Evolutionary conservation across 2,888 invertebrate genomes (phyloP).

Genomic region (Drosophila algonquin): DNA sequence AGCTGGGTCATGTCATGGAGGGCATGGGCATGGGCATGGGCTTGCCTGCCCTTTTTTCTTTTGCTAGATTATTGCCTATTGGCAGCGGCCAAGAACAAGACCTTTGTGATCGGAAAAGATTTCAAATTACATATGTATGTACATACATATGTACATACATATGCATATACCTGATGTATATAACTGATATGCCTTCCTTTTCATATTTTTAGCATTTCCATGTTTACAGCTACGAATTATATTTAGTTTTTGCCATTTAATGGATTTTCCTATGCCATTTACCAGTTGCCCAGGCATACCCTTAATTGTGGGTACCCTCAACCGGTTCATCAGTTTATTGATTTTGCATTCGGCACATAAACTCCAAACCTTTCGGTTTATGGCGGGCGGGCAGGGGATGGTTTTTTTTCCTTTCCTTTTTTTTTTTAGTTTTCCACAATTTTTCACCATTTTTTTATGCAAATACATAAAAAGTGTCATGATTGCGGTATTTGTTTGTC

Average conservation of each 20-base stretch:
- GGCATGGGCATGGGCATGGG: neutral
- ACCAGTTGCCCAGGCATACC: neutral
- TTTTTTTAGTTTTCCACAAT: slow-evolving; percentile 19
- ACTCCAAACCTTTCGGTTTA: slow-evolving; percentile 36
- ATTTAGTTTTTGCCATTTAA: too few species aligned
- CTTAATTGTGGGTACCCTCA: slow-evolving; percentile 4
- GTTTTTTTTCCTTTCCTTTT: neutral
- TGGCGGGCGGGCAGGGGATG: slow-evolving; percentile 2
- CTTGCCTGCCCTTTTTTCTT: neutral
- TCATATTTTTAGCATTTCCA: neutral
- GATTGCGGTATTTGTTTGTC: slow-evolving; percentile 77
- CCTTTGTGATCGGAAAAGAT: neutral
- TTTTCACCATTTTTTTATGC: slow-evolving; percentile 56
- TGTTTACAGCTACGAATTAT: neutral
- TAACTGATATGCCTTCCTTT: neutral
- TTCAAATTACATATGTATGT: neutral
- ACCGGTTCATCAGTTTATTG: slow-evolving; percentile 69
- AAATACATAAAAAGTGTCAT: slow-evolving; percentile 78
- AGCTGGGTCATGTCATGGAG: neutral
- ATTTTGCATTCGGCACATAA: slow-evolving; percentile 74
- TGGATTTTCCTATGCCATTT: too few species aligned
- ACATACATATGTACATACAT: neutral
- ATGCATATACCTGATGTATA: too few species aligned
- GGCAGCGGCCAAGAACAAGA: neutral
- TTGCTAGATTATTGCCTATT: too few species aligned